These are phyloP conservation scores for Elephas maximus DNA, from an alignment of 2,113 vertebrate species.

Conservation along the genomic window DNA sequence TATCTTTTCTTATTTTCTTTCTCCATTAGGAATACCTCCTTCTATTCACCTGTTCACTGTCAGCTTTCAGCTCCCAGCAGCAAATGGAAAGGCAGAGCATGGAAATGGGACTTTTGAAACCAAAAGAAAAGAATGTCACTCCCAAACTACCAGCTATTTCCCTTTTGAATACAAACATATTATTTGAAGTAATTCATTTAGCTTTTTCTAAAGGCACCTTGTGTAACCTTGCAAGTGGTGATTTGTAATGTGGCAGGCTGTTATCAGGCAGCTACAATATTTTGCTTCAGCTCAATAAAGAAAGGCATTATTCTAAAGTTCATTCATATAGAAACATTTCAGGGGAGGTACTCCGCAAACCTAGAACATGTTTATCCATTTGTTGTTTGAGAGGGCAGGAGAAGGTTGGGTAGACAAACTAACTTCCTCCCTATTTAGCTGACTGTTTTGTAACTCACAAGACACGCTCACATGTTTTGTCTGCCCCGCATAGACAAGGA, in stretches of 20 bases:
- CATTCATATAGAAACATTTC: constrained; percentile 68
- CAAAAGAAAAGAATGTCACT: constrained; percentile 77
- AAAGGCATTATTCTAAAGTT: constrained; percentile 64
- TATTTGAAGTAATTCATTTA: constrained; percentile 82
- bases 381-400: neutral
- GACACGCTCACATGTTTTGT: neutral
- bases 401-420: neutral
- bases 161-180: constrained; percentile 79
- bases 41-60: constrained; percentile 50
- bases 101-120: constrained; percentile 76
- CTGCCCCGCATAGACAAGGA: neutral
- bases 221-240: constrained; percentile 75
- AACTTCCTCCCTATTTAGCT: neutral
- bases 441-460: neutral
- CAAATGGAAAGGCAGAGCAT: constrained; percentile 47
- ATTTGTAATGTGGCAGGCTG: constrained; percentile 80
- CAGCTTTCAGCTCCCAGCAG: constrained; percentile 48
- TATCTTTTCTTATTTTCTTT: constrained; percentile 34
- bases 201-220: constrained; percentile 80
- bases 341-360: constrained; percentile 31
- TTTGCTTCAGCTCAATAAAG: constrained; percentile 67
- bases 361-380: neutral
- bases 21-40: constrained; percentile 58
- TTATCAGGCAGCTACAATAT: constrained; percentile 79
- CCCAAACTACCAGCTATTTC: constrained; percentile 75